These are phyloP conservation scores for Oxyruncus cristatus DNA, from an alignment of 2,113 vertebrate species.

Conservation along the genomic window DNA sequence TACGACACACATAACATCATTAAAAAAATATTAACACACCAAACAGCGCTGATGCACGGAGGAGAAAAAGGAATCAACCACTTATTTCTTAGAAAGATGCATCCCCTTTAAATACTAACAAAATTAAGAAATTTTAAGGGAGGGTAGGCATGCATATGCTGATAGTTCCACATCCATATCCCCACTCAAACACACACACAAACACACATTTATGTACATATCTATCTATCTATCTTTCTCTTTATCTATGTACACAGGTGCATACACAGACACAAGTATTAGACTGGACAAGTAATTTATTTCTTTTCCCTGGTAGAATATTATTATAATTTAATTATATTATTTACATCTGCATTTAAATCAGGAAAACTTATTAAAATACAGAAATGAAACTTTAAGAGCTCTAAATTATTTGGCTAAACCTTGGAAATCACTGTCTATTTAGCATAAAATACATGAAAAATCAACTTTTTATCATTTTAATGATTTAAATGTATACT, in stretches of 20 bases:
- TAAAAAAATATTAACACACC: background rate
- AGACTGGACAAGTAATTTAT: background rate
- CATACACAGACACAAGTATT: background rate
- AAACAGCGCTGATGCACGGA: background rate
- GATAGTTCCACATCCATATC: background rate
- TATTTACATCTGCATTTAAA: slow-evolving; percentile 24
- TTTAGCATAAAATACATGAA: background rate
- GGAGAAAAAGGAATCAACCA: background rate
- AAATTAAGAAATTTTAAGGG: background rate
- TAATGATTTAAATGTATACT: background rate
- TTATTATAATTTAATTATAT: slow-evolving; percentile 21
- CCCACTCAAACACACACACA: background rate
- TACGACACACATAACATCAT: background rate
- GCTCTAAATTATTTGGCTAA: slow-evolving; percentile 33
- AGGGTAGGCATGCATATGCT: background rate
- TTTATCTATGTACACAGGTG: background rate
- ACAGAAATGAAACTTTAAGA: background rate
- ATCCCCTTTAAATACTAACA: background rate
- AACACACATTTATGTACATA: background rate
- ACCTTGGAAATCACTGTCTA: background rate
- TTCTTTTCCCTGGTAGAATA: background rate
- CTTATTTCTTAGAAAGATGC: slow-evolving; percentile 24
- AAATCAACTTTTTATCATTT: background rate
- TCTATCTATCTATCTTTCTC: too few relatives aligned
- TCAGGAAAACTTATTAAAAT: background rate